These are phyloP conservation scores for Acrobasis consociella DNA, from an alignment of 2,888 invertebrate genomes.

Conservation along the genomic window DNA sequence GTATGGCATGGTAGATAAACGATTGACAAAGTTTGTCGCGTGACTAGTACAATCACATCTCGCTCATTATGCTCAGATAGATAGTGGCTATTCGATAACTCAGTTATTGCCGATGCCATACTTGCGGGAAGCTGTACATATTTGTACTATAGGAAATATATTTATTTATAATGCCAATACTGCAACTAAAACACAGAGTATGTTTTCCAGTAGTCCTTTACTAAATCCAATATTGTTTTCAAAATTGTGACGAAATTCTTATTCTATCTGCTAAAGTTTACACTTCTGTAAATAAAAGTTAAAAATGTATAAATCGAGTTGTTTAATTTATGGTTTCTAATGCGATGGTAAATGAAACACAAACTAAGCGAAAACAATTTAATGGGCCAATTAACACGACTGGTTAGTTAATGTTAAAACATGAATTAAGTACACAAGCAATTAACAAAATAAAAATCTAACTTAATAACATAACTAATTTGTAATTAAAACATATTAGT, in stretches of 20 bases:
- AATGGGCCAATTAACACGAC: conserved; percentile 42
- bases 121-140: too few species aligned
- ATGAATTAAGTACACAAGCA: conserved; percentile 43
- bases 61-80: too few species aligned
- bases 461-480: conserved; percentile 15
- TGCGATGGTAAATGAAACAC: conserved; percentile 26
- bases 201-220: conserved; percentile 16
- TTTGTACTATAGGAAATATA: too few species aligned
- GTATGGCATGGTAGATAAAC: too few species aligned
- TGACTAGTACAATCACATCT: too few species aligned
- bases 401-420: conserved; percentile 45
- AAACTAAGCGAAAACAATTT: conserved; percentile 53
- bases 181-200: neutral
- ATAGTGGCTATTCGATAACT: too few species aligned
- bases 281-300: conserved; percentile 70
- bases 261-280: conserved; percentile 60
- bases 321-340: conserved; percentile 31
- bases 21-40: too few species aligned
- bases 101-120: too few species aligned
- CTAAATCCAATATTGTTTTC: conserved; percentile 35
- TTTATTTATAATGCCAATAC: too few species aligned
- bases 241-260: conserved; percentile 47
- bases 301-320: conserved; percentile 35
- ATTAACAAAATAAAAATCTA: conserved; percentile 25
- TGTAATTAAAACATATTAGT: conserved; percentile 26